Base-by-base conservation (phyloP, 2,113 vertebrate genomes). In the Vimba vimba region DNA sequence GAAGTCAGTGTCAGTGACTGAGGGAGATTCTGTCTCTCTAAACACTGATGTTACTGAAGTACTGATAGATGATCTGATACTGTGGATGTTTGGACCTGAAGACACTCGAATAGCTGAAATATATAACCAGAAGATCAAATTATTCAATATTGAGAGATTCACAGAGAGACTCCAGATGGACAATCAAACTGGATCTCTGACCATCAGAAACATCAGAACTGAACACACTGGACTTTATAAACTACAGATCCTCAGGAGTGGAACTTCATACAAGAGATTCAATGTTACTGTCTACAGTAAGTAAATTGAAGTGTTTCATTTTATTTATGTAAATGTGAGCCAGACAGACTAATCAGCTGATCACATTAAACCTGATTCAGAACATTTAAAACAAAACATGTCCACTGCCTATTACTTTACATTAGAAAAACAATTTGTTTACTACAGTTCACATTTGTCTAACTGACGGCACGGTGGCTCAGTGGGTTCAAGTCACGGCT, bases 1-100 rank as follows among this genome's bases (percentile, higher is more conserved):
- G 6, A 73, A 69, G 64, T 57, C 64, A 39, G 79, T 81, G 1
- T 81, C 60, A 66, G 81, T 83, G 7, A 83, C 4, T 0, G 81
- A 83, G 15, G 81, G 81, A 73, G 81, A 83, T 39, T 73, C 50
- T 25, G 68, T 83, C 21, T 4, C 68, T 55, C 47, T 83, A 39
- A 23, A 83, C 66, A 4, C 68, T 83, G 7, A 43, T 73, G 0
- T 83, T 25, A 57, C 30, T 30, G 2, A 73, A 57, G 8, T 73
- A 43, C 50, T 19, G 66, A 57, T 0, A 2, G 0, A n/a, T 0
- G 66, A 71, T 55, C 21, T 12, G 30, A 83, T 83, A 11, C 0
- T 83, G 30, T 83, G 81, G 81, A 57, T 1, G 50, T 59, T 73
- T 83, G 81, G 81, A 71, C 21, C 11, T 43, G 1, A 11, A 43